These are phyloP conservation scores for Laticauda colubrina DNA, from an alignment of 2,113 vertebrate species.

Conservation along the genomic window DNA sequence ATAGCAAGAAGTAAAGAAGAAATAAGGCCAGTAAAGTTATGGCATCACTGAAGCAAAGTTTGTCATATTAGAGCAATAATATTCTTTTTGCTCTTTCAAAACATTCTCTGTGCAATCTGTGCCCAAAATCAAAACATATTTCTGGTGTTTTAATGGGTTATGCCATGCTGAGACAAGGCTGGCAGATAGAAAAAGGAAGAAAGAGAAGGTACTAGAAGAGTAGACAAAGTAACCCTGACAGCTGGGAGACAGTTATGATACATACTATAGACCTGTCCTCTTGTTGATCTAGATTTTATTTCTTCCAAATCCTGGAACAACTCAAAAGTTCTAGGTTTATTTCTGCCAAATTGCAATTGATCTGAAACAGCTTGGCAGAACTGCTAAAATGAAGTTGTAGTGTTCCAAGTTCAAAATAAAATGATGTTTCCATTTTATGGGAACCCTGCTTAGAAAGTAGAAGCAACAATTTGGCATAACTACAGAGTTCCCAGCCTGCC, in stretches of 20 bases:
- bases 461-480: background rate
- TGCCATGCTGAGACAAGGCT: background rate
- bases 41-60: background rate
- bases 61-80: background rate
- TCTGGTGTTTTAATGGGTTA: background rate
- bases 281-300: background rate
- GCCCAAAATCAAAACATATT: background rate
- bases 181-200: background rate
- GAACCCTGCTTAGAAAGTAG: background rate
- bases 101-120: background rate
- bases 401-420: background rate
- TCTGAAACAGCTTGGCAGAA: background rate
- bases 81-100: background rate
- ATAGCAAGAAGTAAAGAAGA: background rate
- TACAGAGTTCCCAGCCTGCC: background rate
- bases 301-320: background rate
- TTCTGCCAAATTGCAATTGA: background rate
- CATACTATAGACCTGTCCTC: background rate
- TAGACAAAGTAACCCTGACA: background rate
- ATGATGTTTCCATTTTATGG: background rate
- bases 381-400: background rate
- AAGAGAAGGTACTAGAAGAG: background rate
- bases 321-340: background rate
- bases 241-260: background rate
- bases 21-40: background rate